phyloP scores from a whole-genome alignment of 2,888 invertebrate species.

The Gasteruption jaculator region DNA sequence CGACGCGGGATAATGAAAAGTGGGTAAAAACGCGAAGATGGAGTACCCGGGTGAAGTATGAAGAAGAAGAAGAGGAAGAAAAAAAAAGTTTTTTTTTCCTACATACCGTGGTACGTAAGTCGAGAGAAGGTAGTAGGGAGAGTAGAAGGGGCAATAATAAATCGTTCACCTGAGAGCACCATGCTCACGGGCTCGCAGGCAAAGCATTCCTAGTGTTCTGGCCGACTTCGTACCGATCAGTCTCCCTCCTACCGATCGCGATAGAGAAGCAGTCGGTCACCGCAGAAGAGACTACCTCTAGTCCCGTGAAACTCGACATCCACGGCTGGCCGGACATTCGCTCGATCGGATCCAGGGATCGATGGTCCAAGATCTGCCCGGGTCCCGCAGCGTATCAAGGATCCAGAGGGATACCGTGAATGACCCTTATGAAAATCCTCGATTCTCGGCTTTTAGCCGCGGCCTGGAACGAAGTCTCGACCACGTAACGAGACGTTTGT shows the following conservation, averaged over 20 bases:
- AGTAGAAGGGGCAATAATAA: conserved; percentile 42
- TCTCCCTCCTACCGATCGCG: conserved; percentile 13
- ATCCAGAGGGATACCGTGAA: neutral
- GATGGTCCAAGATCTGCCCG: neutral
- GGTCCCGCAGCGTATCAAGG: neutral
- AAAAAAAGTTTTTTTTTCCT: conserved; percentile 16
- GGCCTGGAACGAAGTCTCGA: too few species aligned
- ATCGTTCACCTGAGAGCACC: conserved; percentile 44
- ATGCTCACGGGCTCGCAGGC: conserved; percentile 24
- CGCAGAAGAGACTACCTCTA: neutral
- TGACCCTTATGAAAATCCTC: neutral
- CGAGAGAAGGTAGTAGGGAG: conserved; percentile 14
- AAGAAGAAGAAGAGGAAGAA: conserved; percentile 9
- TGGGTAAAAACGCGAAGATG: too few species aligned
- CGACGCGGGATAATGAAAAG: too few species aligned
- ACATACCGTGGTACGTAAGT: conserved; percentile 15
- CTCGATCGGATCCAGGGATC: neutral
- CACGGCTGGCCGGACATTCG: conserved; percentile 4
- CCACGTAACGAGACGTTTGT: too few species aligned
- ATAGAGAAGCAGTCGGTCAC: neutral
- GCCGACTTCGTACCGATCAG: conserved; percentile 40
- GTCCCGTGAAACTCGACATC: conserved; percentile 1
- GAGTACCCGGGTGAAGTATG: conserved; percentile 10
- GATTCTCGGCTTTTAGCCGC: too few species aligned
- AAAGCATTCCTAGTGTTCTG: conserved; percentile 34